Percentiles rank a stretch among this genome's conserved stretches.
Conservation (phyloP, 92 coral and sea anemone genomes). For the Zoanthus gigantus region DNA sequence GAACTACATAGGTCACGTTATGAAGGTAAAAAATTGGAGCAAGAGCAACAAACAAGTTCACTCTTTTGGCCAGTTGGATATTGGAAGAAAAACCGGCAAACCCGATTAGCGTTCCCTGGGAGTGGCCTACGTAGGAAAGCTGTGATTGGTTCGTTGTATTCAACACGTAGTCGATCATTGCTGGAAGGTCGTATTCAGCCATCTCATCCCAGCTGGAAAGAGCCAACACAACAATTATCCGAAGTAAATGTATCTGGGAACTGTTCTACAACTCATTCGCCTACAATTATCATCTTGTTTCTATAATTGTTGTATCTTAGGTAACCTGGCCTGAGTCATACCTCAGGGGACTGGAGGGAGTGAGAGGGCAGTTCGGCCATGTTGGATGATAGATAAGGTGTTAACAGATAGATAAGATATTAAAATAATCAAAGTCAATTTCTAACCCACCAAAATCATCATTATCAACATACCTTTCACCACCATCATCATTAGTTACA, state of each 20-base stretch:
- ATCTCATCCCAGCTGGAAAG: constrained; percentile 47
- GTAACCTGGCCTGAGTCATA: no score
- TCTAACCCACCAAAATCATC: no score
- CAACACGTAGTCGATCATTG: constrained; percentile 52
- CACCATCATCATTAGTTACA: neutral
- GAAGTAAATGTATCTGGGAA: neutral
- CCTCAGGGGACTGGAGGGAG: no score
- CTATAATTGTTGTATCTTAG: no score
- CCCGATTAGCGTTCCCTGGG: constrained; percentile 59
- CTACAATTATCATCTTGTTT: no score
- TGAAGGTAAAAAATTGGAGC: constrained; percentile 45
- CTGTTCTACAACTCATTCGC: neutral
- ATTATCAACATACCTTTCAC: no score
- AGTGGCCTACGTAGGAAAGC: constrained; percentile 59
- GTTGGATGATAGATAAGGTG: no score
- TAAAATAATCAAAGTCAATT: no score
- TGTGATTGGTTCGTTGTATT: constrained; percentile 32
- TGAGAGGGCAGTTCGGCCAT: no score
- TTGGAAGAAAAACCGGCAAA: constrained; percentile 42
- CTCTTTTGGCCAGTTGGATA: constrained; percentile 48
- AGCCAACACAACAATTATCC: neutral
- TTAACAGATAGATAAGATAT: no score
- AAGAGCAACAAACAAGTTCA: constrained; percentile 56
- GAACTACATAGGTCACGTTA: neutral
- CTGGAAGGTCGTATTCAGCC: constrained; percentile 49